Conservation (phyloP, 2,888 invertebrate genomes). For the Rhopalosiphum nymphaeae region DNA sequence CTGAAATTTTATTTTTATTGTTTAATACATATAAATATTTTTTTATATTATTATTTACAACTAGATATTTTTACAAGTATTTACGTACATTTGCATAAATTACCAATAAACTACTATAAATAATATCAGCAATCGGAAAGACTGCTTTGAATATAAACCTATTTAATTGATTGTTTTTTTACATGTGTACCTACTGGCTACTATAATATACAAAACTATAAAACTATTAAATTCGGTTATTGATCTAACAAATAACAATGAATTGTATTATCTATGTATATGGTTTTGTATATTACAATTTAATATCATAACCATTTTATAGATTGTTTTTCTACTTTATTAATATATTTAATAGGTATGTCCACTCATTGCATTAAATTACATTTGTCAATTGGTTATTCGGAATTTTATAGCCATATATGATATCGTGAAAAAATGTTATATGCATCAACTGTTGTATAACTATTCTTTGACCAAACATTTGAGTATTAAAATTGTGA, state of each 20-base stretch:
- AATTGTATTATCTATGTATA: background rate
- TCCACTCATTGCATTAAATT: background rate
- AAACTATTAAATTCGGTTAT: background rate
- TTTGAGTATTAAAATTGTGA: background rate
- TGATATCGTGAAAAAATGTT: background rate
- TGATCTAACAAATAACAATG: background rate
- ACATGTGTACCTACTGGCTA: background rate
- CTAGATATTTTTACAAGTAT: background rate
- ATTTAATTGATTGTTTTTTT: background rate
- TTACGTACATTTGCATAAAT: background rate
- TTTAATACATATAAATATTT: background rate
- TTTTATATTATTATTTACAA: background rate
- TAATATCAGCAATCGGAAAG: background rate
- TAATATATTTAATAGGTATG: background rate
- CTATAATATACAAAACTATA: background rate
- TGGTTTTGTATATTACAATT: background rate
- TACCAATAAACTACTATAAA: background rate
- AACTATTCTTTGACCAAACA: background rate
- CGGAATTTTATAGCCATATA: background rate
- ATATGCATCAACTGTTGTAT: background rate
- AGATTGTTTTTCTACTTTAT: background rate
- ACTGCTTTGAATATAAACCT: background rate
- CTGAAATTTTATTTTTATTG: background rate
- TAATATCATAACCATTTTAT: background rate
- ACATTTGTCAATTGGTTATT: background rate